Evolutionary conservation across 2,113 vertebrate species (phyloP), one percentile per base, ranked within the genome.

Genomic region (Toxostoma redivivum): DNA sequence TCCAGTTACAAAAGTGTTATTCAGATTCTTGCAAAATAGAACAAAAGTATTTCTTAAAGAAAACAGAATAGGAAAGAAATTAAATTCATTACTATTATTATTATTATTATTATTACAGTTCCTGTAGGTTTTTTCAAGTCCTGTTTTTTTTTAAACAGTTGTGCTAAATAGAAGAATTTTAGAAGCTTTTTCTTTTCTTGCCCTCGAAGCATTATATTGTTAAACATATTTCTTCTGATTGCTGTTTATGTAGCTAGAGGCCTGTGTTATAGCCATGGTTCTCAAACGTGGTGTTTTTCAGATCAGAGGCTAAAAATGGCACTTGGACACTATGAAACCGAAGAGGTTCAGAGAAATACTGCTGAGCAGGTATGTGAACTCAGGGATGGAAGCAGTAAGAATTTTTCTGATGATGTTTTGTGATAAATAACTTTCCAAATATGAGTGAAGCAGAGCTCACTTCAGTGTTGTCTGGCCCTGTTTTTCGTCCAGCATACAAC

Each of bases 361-460:
- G 54, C 81, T 70, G 28, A 95, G 45, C 98, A 98, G 98, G 98
- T 99, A 98, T 57, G 96, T 93, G 82, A 81, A 27, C 42, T 87
- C 10, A 18, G 48, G 42, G 20, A 10, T 82, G 51, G 54, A 37
- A 77, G 25, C 4, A 64, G 5, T 77, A 48, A 57, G 44, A 37
- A 4, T 19, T 69, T 66, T 77, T 65, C 18, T 61, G 1, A 15
- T 53, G 12, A 23, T 35, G 15, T 56, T 88, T 76, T 77, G 24
- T 3, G 9, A 24, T 47, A 50, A 56, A 30, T 3, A 8, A 6
- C 22, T 78, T 78, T 33, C 12, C 21, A 22, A 17, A 27, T 3
- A 2, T 8, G 40, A 42, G 12, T 42, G 51, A 35, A 65, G 10
- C 14, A 24, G 24, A 38, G 7, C 35, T 38, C 7, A 0, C 9